These are phyloP conservation scores for Drosophila auraria DNA, from an alignment of 1,140 invertebrate species.

Conservation along the genomic window DNA sequence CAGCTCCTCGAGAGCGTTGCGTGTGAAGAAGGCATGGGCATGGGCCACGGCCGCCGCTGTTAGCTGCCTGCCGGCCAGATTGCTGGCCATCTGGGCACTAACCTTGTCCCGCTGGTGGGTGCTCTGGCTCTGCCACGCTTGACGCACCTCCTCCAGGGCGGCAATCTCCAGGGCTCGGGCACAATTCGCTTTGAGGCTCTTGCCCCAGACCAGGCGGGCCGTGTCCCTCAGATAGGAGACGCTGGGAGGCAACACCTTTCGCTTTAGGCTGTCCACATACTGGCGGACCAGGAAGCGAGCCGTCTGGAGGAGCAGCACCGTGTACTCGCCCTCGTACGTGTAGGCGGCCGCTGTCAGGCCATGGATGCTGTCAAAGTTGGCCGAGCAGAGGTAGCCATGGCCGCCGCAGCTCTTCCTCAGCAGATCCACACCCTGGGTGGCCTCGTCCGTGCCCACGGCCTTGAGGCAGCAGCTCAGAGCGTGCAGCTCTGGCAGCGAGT, in stretches of 20 bases:
- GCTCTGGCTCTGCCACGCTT: constrained; percentile 85
- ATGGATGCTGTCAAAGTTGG: constrained; percentile 93
- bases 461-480: constrained; percentile 96
- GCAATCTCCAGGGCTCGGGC: constrained; percentile 62
- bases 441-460: constrained; percentile 91
- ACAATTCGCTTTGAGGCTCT: constrained; percentile 40
- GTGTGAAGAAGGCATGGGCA: constrained; percentile 90
- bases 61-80: constrained; percentile 92
- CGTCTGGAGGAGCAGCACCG: constrained; percentile 95
- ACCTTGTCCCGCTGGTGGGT: constrained; percentile 87
- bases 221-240: constrained; percentile 83
- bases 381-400: constrained; percentile 95
- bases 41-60: constrained; percentile 90
- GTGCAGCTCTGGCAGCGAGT: constrained; percentile 92
- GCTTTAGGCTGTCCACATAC: constrained; percentile 86
- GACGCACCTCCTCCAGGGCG: constrained; percentile 89
- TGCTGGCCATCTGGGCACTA: constrained; percentile 91
- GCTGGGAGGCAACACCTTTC: constrained; percentile 85
- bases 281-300: constrained; percentile 91
- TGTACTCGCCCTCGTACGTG: constrained; percentile 98
- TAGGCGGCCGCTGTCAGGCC: constrained; percentile 92
- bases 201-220: constrained; percentile 48
- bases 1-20: constrained; percentile 87
- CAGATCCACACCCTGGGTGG: constrained; percentile 91
- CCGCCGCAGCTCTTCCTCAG: constrained; percentile 94